Conservation (phyloP, 1,140 invertebrate species). For the Mesaphorura yosii region DNA sequence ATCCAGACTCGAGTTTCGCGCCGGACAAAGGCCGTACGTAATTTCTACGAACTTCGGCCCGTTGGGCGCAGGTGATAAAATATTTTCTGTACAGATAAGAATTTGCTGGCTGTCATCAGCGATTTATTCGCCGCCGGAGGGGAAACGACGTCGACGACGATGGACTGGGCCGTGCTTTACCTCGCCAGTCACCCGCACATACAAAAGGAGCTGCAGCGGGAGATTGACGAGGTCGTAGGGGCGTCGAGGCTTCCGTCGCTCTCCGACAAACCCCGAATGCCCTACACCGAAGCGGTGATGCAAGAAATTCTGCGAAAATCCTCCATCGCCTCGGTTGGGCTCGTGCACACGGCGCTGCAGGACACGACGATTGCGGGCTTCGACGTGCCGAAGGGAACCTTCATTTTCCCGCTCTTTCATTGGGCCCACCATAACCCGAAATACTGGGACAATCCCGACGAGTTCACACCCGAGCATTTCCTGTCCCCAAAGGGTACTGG, state of each 20-base stretch:
- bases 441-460: conserved; percentile 54
- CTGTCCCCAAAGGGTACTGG: too few relatives aligned
- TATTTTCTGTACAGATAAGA: conserved; percentile 1
- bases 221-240: too few relatives aligned
- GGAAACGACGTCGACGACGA: conserved; percentile 63
- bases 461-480: conserved; percentile 66
- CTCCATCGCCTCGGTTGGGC: conserved; percentile 58
- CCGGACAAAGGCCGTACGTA: too few relatives aligned
- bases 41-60: too few relatives aligned
- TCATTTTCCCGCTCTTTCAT: conserved; percentile 69
- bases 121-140: conserved; percentile 52
- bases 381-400: conserved; percentile 63
- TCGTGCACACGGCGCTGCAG: conserved; percentile 60
- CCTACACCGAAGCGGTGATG: conserved; percentile 63
- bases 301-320: conserved; percentile 63
- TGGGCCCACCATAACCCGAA: conserved; percentile 57
- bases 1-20: too few relatives aligned
- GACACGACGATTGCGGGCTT: conserved; percentile 52
- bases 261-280: conserved; percentile 57
- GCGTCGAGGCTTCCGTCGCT: too few relatives aligned
- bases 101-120: neutral
- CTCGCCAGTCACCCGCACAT: conserved; percentile 60
- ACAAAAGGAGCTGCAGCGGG: conserved; percentile 61
- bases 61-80: too few relatives aligned
- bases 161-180: conserved; percentile 65